Evolutionary conservation across 2,888 invertebrate species (phyloP).

Genomic region (Rotaria socialis): DNA sequence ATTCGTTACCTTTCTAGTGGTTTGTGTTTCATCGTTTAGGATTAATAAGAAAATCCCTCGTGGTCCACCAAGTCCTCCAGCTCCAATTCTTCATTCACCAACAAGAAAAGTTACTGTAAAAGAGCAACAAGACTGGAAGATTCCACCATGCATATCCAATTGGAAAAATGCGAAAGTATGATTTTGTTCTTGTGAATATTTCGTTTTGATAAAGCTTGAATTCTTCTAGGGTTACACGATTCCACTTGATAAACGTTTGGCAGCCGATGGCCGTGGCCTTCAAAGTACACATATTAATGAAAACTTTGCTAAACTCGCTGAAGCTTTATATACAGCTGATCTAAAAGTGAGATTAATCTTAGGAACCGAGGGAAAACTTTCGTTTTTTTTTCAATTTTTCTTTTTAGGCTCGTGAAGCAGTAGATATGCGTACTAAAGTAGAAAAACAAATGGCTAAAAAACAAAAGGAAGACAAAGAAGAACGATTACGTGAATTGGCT

Average conservation of each 20-base stretch:
- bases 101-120: conserved; percentile 87
- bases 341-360: conserved; percentile 65
- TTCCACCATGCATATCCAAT: conserved; percentile 95
- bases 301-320: conserved; percentile 95
- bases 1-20: background rate
- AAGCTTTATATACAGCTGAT: conserved; percentile 94
- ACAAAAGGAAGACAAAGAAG: conserved; percentile 95
- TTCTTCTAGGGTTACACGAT: conserved; percentile 77
- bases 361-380: background rate
- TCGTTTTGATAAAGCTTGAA: conserved; percentile 34
- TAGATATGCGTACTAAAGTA: conserved; percentile 88
- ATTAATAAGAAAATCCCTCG: conserved; percentile 98
- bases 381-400: background rate
- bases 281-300: conserved; percentile 92
- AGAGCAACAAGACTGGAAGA: conserved; percentile 98
- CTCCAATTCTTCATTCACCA: conserved; percentile 95
- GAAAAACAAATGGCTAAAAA: conserved; percentile 93
- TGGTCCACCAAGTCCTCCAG: conserved; percentile 95
- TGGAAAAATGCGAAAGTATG: conserved; percentile 91
- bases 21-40: conserved; percentile 46
- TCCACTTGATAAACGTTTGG: conserved; percentile 90
- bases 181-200: conserved; percentile 51
- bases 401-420: conserved; percentile 78
- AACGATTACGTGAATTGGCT: conserved; percentile 82
- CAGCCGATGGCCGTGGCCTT: conserved; percentile 92